Evolutionary conservation across 2,113 vertebrate genomes (phyloP), one percentile per base, ranked within the genome.

Genomic region (Macquaria australasica): DNA sequence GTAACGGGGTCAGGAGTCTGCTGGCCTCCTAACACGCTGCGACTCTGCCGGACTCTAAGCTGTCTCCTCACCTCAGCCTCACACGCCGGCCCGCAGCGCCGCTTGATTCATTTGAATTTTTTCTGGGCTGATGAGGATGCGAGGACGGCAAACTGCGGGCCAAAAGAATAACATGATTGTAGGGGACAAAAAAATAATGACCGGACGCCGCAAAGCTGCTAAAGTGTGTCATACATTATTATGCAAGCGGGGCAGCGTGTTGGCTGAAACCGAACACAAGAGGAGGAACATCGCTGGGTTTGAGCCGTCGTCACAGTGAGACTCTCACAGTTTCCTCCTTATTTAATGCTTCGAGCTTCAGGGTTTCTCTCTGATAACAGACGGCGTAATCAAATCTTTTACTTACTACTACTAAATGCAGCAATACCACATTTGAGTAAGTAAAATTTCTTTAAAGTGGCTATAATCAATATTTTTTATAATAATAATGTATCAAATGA

Each of bases 131-230:
- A 83, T 62, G 87, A 79, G 66, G 79, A 83, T 12, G 81, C 20
- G 64, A 73, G 82, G 77, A 50, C 34, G 39, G 73, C 9, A 11
- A 34, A 69, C 76, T 5, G 64, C 37, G 4, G 45, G 70, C 73
- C 53, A 41, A 48, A 21, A 58, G 23, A 64, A 43, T 6, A 56
- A 72, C 84, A 21, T 41, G 73, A 88, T 82, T 7, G 23, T 53
- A 66, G 77, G 53, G 77, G 82, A 85, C 69, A 89, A 77, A 87
- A 89, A 77, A 87, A 79, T 85, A 87, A 92, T 80, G 78, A 89
- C 83, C 89, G 37, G 78, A 77, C 63, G 37, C 80, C 11, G 62
- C 60, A 51, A 70, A 82, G 73, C 23, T n/a, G 69, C 86, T 77
- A 79, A 66, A 85, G 63, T 79, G 79, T 85, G 88, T 87, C 88